phyloP scores from a whole-genome alignment of 2,888 invertebrate species.

The Leptinotarsa peninsularis region DNA sequence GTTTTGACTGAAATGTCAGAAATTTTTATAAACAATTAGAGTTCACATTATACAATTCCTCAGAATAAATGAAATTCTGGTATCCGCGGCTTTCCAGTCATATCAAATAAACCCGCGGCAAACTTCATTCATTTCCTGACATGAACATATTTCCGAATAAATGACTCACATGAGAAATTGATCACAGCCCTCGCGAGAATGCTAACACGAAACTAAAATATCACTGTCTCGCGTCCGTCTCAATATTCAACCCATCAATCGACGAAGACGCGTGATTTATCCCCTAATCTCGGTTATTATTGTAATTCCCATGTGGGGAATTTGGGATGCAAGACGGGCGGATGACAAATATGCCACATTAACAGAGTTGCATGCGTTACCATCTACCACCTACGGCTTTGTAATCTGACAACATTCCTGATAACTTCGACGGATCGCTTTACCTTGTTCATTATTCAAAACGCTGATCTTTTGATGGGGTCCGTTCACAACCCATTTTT shows the following conservation, averaged over 20 bases:
- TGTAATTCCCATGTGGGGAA: constrained; percentile 51
- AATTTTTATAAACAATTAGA: too few relatives aligned
- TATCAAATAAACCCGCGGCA: not conserved
- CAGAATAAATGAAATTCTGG: too few relatives aligned
- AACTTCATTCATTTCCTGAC: constrained; percentile 17
- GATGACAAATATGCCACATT: constrained; percentile 41
- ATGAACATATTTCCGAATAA: constrained; percentile 33
- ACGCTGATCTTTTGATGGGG: constrained; percentile 49
- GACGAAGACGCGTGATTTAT: constrained; percentile 54
- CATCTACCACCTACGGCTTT: constrained; percentile 23
- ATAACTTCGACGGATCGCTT: constrained; percentile 60
- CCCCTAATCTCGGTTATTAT: constrained; percentile 56
- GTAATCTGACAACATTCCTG: constrained; percentile 57
- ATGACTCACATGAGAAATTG: constrained; percentile 42
- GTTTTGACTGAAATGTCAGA: too few relatives aligned
- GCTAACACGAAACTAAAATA: constrained; percentile 32
- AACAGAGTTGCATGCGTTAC: constrained; percentile 32
- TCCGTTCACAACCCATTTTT: constrained; percentile 49
- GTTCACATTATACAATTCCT: too few relatives aligned
- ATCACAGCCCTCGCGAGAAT: constrained; percentile 40
- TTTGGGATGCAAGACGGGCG: constrained; percentile 45
- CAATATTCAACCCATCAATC: constrained; percentile 43
- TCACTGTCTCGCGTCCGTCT: constrained; percentile 37
- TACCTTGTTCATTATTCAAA: constrained; percentile 57
- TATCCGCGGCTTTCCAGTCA: not conserved